Conservation (phyloP, 2,888 invertebrate species). For the Pyrocoelia pectoralis region DNA sequence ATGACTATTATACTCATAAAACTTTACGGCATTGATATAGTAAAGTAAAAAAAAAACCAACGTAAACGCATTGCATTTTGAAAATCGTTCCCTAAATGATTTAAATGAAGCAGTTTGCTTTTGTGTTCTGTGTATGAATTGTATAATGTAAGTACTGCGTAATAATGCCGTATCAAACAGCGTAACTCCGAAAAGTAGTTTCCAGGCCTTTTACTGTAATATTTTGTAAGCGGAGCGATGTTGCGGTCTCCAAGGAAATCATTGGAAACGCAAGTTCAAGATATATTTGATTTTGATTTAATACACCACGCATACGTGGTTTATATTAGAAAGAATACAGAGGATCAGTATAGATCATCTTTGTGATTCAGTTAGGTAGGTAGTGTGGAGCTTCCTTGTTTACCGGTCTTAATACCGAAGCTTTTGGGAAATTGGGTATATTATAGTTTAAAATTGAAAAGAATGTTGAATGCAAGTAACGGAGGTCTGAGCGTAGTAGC, state of each 20-base stretch:
- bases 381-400: conserved; percentile 27
- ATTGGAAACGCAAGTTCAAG: conserved; percentile 78
- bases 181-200: conserved; percentile 15
- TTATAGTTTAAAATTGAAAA: conserved; percentile 51
- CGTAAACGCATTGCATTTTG: not conserved
- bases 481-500: conserved; percentile 39
- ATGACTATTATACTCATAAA: conserved; percentile 11
- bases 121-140: not conserved
- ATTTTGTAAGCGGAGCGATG: conserved; percentile 19
- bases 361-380: conserved; percentile 27
- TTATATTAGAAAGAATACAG: conserved; percentile 33
- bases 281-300: conserved; percentile 63
- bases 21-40: conserved; percentile 5
- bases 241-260: conserved; percentile 76
- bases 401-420: conserved; percentile 31
- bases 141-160: not conserved
- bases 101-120: not conserved
- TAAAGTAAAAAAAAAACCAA: not conserved
- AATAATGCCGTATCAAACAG: not conserved
- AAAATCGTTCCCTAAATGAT: not conserved
- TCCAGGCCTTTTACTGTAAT: conserved; percentile 21
- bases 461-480: conserved; percentile 42
- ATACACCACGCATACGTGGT: conserved; percentile 34
- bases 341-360: conserved; percentile 29
- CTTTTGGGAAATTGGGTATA: conserved; percentile 48